These are phyloP conservation scores for Meliscaeva auricollis DNA, from an alignment of 2,888 invertebrate species.

Conservation along the genomic window DNA sequence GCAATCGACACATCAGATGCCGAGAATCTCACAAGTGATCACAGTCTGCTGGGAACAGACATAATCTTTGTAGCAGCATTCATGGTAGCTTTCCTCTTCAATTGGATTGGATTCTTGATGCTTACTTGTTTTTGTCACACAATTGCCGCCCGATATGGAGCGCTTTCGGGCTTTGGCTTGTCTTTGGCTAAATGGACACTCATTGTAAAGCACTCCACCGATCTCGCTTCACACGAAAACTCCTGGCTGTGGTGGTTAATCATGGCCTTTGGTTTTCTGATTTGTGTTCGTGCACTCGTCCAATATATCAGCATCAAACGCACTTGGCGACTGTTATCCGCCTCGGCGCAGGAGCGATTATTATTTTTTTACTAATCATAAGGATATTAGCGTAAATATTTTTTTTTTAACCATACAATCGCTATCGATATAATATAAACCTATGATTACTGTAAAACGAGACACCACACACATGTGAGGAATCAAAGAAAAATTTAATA, in stretches of 20 bases:
- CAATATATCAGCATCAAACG: slow-evolving; percentile 95
- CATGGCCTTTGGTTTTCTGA: slow-evolving; percentile 94
- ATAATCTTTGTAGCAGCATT: slow-evolving; percentile 97
- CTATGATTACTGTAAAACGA: slow-evolving; percentile 57
- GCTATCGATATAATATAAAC: slow-evolving; percentile 67
- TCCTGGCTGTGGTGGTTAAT: slow-evolving; percentile 97
- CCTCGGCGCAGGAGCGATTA: slow-evolving; percentile 93
- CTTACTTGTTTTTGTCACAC: slow-evolving; percentile 97
- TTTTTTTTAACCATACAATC: slow-evolving; percentile 53
- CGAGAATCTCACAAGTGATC: slow-evolving; percentile 90
- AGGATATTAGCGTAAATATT: slow-evolving; percentile 39
- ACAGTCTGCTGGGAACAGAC: slow-evolving; percentile 94
- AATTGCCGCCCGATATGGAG: slow-evolving; percentile 96
- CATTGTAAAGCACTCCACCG: slow-evolving; percentile 96
- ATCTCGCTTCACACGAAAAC: slow-evolving; percentile 93
- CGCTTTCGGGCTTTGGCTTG: slow-evolving; percentile 95
- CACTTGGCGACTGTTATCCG: slow-evolving; percentile 93
- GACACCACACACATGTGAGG: slow-evolving; percentile 29
- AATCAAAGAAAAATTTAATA: slow-evolving; percentile 43
- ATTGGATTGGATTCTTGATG: slow-evolving; percentile 96
- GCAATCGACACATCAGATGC: slow-evolving; percentile 90
- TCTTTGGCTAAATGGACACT: slow-evolving; percentile 98
- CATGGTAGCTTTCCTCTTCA: slow-evolving; percentile 97
- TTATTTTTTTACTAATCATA: slow-evolving; percentile 91
- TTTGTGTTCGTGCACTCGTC: slow-evolving; percentile 93